Conservation (phyloP, 2,113 vertebrate genomes). For the Papio anubis region DNA sequence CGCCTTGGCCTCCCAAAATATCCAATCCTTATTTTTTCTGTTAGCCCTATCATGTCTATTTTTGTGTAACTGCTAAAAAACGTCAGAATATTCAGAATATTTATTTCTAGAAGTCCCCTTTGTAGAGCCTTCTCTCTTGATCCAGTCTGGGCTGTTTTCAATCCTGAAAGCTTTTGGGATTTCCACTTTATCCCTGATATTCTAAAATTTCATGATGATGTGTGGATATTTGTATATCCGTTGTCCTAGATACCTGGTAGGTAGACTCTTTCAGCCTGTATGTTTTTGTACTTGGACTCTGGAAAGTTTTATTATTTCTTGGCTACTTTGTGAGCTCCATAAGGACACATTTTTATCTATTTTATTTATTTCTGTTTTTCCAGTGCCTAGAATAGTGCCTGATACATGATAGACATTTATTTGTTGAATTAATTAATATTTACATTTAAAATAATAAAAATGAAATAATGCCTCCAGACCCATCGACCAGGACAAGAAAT, state of each 20-base stretch:
- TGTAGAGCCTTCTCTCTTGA: not conserved
- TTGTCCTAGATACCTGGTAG: not conserved
- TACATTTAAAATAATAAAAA: slow-evolving; percentile 35
- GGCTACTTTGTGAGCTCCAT: not conserved
- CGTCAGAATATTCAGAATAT: not conserved
- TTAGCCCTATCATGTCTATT: not conserved
- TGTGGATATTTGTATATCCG: not conserved
- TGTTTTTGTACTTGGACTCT: not conserved
- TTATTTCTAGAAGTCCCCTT: not conserved
- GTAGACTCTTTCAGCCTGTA: not conserved
- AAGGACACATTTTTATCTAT: not conserved
- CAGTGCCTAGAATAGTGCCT: not conserved
- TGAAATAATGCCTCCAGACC: not conserved
- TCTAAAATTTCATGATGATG: not conserved
- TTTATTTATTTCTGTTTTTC: not conserved
- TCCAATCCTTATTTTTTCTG: not conserved
- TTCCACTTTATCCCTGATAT: not conserved
- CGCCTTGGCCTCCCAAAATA: no score
- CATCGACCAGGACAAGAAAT: not conserved
- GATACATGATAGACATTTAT: not conserved
- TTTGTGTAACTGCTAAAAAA: not conserved
- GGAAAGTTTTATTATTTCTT: slow-evolving; percentile 9
- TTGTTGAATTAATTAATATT: slow-evolving; percentile 7
- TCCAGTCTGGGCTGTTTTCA: not conserved
- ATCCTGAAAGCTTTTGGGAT: not conserved